These are phyloP conservation scores for Odontamblyopus rebecca DNA, from an alignment of 2,797 vertebrate genomes.

Conservation along the genomic window DNA sequence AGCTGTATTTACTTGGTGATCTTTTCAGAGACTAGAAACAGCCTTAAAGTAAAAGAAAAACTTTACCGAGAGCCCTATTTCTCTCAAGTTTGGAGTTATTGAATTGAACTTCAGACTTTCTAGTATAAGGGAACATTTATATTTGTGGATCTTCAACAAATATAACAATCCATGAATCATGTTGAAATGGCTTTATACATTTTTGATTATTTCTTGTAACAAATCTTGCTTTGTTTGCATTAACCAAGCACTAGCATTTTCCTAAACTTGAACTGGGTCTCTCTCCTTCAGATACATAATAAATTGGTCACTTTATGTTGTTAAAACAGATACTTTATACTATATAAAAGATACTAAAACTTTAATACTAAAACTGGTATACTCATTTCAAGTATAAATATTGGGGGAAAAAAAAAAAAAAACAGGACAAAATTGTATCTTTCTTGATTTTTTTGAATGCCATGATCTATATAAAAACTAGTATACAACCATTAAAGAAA, in stretches of 20 bases:
- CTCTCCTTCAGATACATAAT: not conserved
- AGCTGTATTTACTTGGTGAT: not conserved
- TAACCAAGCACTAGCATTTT: not conserved
- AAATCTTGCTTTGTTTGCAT: not conserved
- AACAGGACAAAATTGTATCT: not conserved
- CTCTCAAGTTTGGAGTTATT: not conserved
- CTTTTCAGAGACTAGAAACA: not conserved
- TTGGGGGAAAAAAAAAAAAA: not conserved
- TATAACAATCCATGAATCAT: no score
- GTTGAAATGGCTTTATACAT: no score
- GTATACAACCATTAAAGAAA: not conserved
- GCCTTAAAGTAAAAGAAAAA: not conserved
- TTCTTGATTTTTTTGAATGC: not conserved
- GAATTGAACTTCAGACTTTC: no score
- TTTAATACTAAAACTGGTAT: no score
- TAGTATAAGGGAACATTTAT: no score
- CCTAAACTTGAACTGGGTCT: not conserved
- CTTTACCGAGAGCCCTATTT: not conserved
- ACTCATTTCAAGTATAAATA: no score
- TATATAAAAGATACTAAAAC: no score
- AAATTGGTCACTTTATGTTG: not conserved
- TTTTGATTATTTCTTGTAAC: no score
- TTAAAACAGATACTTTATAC: not conserved
- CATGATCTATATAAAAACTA: not conserved
- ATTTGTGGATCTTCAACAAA: no score